These are phyloP conservation scores for Pogonomyrmex californicus DNA, from an alignment of 1,140 invertebrate species.

Conservation along the genomic window DNA sequence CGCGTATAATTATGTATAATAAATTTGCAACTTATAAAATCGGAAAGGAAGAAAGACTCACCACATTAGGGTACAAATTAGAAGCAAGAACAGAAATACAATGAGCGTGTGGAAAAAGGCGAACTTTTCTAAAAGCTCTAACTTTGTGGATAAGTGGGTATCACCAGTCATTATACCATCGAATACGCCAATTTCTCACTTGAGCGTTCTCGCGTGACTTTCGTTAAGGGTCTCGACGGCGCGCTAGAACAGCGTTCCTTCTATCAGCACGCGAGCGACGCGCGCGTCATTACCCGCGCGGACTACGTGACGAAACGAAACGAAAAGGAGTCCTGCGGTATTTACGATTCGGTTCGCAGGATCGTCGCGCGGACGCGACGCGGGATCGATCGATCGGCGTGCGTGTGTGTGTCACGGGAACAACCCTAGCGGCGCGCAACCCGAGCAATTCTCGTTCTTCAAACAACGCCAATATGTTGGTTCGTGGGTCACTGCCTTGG, in stretches of 20 bases:
- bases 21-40: conserved; percentile 40
- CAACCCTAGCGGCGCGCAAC: conserved; percentile 71
- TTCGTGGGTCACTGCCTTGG: conserved; percentile 82
- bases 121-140: conserved; percentile 22
- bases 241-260: conserved; percentile 32
- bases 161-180: conserved; percentile 27
- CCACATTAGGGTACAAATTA: conserved; percentile 9
- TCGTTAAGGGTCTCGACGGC: conserved; percentile 26
- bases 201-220: conserved; percentile 44
- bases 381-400: conserved; percentile 68
- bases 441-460: conserved; percentile 80
- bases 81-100: background rate
- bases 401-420: conserved; percentile 63
- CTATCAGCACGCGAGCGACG: conserved; percentile 53
- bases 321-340: conserved; percentile 58
- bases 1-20: conserved; percentile 21
- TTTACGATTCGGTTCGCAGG: conserved; percentile 61
- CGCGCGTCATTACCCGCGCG: conserved; percentile 69
- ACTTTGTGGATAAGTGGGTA: conserved; percentile 22
- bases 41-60: background rate
- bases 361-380: conserved; percentile 55
- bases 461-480: conserved; percentile 84
- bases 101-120: conserved; percentile 19
- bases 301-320: conserved; percentile 66
- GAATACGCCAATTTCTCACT: conserved; percentile 49